phyloP scores from a whole-genome alignment of 2,888 invertebrate species.

The Linyphia triangularis region DNA sequence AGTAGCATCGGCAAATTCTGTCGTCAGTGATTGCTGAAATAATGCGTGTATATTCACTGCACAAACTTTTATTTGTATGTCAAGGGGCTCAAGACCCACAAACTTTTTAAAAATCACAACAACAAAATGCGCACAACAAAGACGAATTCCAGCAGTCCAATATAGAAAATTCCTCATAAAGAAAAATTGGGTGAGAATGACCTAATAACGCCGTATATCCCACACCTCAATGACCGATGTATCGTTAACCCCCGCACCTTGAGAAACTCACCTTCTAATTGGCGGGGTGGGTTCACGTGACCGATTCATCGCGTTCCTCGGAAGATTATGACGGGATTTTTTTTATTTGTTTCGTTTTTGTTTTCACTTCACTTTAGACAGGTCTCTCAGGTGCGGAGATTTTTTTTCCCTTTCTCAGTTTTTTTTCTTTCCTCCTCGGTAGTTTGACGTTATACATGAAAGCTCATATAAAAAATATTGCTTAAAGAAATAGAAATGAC shows the following conservation, averaged over 20 bases:
- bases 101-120: too few relatives aligned
- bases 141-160: too few relatives aligned
- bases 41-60: too few relatives aligned
- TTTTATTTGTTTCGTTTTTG: neutral
- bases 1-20: too few relatives aligned
- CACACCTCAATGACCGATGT: constrained; percentile 37
- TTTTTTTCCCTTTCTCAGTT: neutral
- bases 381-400: constrained; percentile 27
- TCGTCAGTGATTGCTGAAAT: too few relatives aligned
- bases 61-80: too few relatives aligned
- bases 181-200: constrained; percentile 4
- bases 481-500: neutral
- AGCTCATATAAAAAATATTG: constrained; percentile 6
- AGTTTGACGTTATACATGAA: constrained; percentile 4
- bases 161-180: neutral
- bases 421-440: neutral
- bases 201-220: neutral
- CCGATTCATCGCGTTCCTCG: constrained; percentile 17
- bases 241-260: constrained; percentile 27
- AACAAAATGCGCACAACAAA: too few relatives aligned
- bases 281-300: constrained; percentile 42
- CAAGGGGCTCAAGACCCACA: too few relatives aligned
- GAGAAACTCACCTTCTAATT: constrained; percentile 27
- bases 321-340: constrained; percentile 25
- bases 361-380: neutral